Base-by-base conservation (phyloP, 2,797 vertebrate genomes). In the Cryptoblepharus egeriae region DNA sequence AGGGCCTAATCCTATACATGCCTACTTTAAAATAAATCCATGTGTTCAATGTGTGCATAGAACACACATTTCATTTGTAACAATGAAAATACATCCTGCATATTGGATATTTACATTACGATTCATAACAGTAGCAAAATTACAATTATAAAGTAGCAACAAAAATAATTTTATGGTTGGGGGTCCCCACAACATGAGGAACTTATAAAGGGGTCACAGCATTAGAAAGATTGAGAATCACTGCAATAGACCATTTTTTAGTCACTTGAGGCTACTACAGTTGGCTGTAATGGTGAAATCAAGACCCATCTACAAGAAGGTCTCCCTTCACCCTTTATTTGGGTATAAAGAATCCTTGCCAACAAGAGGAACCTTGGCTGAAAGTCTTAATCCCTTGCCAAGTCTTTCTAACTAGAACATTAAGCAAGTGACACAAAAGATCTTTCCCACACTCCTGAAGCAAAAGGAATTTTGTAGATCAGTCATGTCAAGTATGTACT, bases 271-370 rank as follows among this genome's bases (percentile, higher is more conserved):
- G 20, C 6, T 61, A 7, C 45, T 45, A 69, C 28, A 42, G 39
- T 45, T 71, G 68, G 57, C 37, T 49, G n/a, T 3, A 20, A 61
- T 42, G 26, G 35, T 39, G 35, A 8, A 70, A n/a, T 13, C 4
- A 20, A 70, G 37, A 70, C 5, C 49, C 2, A 60, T 39, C 37
- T 71, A 60, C 68, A 71, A 71, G 16, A 20, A 71, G 57, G 58
- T 80, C 39, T 67, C 37, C 11, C 55, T 26, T n/a, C 39, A 45
- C n/a, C 32, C 78, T 80, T 70, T 71, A 71, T 45, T 42, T 80
- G 78, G 57, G 68, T 45, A 61, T 61, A 71, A 70, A 80, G 61
- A 80, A 80, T 80, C 57, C 55, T 39, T 35, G 42, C 63, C 63
- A 77, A 39, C 45, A 32, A 20, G 37, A 61, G 20, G 57, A 76